Conservation (phyloP, 2,797 vertebrate genomes). For the Acrossocheilus fasciatus region DNA sequence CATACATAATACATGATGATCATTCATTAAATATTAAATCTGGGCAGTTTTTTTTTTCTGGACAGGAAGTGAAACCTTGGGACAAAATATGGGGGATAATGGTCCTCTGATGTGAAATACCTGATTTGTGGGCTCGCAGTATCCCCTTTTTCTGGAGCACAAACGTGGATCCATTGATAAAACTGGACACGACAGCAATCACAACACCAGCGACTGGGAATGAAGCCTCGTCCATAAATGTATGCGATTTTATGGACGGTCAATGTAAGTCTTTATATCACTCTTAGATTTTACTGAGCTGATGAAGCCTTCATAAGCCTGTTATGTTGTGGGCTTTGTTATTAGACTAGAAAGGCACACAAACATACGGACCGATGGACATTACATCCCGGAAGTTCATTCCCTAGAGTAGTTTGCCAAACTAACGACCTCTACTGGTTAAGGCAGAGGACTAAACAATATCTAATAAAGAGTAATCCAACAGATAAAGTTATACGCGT, state of each 20-base stretch:
- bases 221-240: constrained; percentile 41
- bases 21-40: neutral
- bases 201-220: constrained; percentile 78
- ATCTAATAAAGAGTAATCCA: neutral
- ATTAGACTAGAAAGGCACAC: neutral
- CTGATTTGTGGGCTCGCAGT: constrained; percentile 85
- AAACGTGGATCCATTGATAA: constrained; percentile 95
- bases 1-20: neutral
- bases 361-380: neutral
- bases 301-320: neutral
- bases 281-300: neutral
- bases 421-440: constrained; percentile 33
- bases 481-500: neutral
- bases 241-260: neutral
- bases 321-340: constrained; percentile 12
- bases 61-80: neutral
- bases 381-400: constrained; percentile 42
- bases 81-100: neutral
- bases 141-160: constrained; percentile 96
- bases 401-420: neutral
- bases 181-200: constrained; percentile 89
- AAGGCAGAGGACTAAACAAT: neutral
- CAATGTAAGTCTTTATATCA: neutral
- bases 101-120: constrained; percentile 68
- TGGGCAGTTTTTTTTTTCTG: neutral